Evolutionary conservation across 2,797 vertebrate genomes (phyloP).

Genomic region (Hippocampus kuda): DNA sequence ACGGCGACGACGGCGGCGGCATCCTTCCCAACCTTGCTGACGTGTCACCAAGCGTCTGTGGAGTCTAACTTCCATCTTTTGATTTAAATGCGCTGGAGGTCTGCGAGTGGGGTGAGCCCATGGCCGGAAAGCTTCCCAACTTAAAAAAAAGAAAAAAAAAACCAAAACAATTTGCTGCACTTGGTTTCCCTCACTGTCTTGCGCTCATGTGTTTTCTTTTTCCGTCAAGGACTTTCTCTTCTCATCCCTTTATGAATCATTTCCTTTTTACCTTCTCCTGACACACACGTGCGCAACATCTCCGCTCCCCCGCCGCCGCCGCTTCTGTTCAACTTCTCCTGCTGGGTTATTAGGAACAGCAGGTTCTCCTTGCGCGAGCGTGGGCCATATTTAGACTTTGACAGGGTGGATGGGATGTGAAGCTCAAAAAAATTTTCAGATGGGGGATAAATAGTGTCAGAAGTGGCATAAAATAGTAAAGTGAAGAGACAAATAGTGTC

Average conservation of each 20-base stretch:
- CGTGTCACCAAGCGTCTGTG: slow-evolving; percentile 30
- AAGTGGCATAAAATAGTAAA: not conserved
- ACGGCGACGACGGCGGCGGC: slow-evolving; percentile 15
- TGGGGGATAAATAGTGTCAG: not conserved
- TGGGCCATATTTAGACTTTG: not conserved
- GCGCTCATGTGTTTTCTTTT: slow-evolving; percentile 51
- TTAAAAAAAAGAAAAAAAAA: not conserved
- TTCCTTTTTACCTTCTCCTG: slow-evolving; percentile 53
- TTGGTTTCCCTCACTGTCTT: slow-evolving; percentile 38
- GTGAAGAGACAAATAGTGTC: too few relatives aligned
- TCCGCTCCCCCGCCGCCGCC: slow-evolving; percentile 15
- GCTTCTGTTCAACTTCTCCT: slow-evolving; percentile 14
- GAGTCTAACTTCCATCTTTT: slow-evolving; percentile 37
- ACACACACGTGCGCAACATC: not conserved
- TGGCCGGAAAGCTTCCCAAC: not conserved
- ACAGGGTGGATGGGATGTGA: not conserved
- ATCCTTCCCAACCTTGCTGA: slow-evolving; percentile 35
- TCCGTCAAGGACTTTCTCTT: slow-evolving; percentile 59
- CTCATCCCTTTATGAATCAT: slow-evolving; percentile 59
- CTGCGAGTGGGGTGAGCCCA: not conserved
- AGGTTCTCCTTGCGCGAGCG: slow-evolving; percentile 37
- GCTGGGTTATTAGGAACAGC: slow-evolving; percentile 43
- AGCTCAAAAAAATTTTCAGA: not conserved
- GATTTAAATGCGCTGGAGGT: slow-evolving; percentile 13
- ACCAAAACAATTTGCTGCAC: not conserved